These are phyloP conservation scores for Chamaea fasciata DNA, from an alignment of 2,113 vertebrate genomes.

Conservation along the genomic window DNA sequence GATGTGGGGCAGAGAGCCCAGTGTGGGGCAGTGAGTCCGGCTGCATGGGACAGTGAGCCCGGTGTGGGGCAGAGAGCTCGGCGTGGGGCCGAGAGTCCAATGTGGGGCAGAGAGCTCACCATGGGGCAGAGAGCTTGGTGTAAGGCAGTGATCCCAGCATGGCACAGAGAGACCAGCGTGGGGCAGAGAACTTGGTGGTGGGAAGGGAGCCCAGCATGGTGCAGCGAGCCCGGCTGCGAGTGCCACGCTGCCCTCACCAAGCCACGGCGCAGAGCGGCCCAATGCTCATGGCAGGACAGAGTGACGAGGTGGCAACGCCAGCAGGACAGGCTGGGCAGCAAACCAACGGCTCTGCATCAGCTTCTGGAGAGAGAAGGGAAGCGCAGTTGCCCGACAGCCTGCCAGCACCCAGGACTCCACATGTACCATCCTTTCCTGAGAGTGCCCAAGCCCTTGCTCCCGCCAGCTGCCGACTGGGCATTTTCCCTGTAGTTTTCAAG, in stretches of 20 bases:
- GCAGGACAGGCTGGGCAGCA: not conserved
- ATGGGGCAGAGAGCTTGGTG: rapidly evolving
- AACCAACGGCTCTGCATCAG: not conserved
- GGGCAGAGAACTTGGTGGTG: too few species aligned
- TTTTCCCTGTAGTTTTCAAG: not conserved
- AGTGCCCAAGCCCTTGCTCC: not conserved
- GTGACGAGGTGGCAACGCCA: rapidly evolving
- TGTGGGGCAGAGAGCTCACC: rapidly evolving
- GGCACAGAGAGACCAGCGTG: rapidly evolving
- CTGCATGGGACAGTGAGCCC: rapidly evolving
- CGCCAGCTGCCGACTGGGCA: not conserved
- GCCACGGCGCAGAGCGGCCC: rapidly evolving
- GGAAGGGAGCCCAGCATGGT: rapidly evolving
- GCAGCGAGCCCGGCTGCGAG: rapidly evolving
- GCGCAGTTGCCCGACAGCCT: rapidly evolving
- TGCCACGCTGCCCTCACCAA: rapidly evolving
- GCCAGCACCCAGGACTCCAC: rapidly evolving
- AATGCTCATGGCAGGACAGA: rapidly evolving
- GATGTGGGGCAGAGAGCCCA: rapidly evolving
- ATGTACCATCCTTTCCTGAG: not conserved
- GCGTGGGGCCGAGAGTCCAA: rapidly evolving
- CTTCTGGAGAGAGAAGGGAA: not conserved
- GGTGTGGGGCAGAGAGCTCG: rapidly evolving
- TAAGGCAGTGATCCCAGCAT: too few species aligned
- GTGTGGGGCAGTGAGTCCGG: rapidly evolving